Evolutionary conservation across 1,140 invertebrate genomes (phyloP).

Genomic region (Saxidomus purpurata): DNA sequence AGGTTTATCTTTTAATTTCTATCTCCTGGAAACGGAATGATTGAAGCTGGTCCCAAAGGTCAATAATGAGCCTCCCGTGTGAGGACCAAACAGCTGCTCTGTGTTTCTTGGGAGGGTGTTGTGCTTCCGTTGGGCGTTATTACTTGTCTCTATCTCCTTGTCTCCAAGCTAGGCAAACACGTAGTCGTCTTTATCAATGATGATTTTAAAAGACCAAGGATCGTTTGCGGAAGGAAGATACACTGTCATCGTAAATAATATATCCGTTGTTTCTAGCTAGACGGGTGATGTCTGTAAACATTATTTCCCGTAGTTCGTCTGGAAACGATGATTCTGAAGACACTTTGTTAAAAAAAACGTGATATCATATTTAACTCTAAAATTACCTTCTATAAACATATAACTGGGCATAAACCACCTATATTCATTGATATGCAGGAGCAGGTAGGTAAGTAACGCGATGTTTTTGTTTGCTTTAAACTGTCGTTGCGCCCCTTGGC

Average conservation of each 20-base stretch:
- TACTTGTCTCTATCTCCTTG: constrained; percentile 61
- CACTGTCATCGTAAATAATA: constrained; percentile 54
- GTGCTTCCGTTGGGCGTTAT: constrained; percentile 50
- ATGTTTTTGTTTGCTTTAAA: too few species aligned
- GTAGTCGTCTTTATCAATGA: constrained; percentile 52
- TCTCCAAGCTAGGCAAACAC: constrained; percentile 59
- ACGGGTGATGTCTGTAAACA: too few species aligned
- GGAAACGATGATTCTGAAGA: too few species aligned
- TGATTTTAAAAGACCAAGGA: constrained; percentile 63
- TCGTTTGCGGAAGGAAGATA: constrained; percentile 44
- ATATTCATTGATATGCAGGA: too few species aligned
- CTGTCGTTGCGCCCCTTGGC: background rate
- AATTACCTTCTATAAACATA: too few species aligned
- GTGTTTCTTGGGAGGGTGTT: constrained; percentile 44
- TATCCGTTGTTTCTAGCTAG: constrained; percentile 46
- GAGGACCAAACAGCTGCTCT: constrained; percentile 54
- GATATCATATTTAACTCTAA: too few species aligned
- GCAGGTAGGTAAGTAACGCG: too few species aligned
- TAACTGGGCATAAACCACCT: too few species aligned
- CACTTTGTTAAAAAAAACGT: too few species aligned
- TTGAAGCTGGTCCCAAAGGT: constrained; percentile 60
- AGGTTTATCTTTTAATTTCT: constrained; percentile 42
- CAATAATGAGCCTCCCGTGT: constrained; percentile 49
- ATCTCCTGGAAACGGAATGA: constrained; percentile 61
- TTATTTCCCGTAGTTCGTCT: too few species aligned